Conservation (phyloP, 1,140 invertebrate species). For the Saccostrea cuccullata region DNA sequence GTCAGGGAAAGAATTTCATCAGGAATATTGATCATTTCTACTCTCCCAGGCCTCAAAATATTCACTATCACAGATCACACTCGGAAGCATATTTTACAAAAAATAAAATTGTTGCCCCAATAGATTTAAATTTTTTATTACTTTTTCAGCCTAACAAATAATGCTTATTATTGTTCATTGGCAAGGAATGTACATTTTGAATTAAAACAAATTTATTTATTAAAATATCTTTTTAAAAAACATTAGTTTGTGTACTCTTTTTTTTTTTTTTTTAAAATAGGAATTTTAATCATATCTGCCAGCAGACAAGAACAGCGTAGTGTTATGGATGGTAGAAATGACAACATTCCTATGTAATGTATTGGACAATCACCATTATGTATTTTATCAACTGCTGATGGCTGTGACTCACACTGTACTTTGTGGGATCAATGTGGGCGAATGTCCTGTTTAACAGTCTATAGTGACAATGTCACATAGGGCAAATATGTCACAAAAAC, state of each 20-base stretch:
- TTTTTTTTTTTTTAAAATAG: constrained; percentile 60
- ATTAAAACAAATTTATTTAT: too few relatives aligned
- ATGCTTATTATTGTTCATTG: too few relatives aligned
- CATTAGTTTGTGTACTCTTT: background rate
- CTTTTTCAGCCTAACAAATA: too few relatives aligned
- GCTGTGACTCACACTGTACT: background rate
- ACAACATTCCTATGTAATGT: background rate
- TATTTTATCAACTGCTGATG: background rate
- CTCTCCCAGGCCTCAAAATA: too few relatives aligned
- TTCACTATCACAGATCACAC: too few relatives aligned
- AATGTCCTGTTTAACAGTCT: background rate
- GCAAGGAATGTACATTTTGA: too few relatives aligned
- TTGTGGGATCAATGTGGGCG: background rate
- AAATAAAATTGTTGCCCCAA: too few relatives aligned
- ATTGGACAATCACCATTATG: background rate
- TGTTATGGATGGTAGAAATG: background rate
- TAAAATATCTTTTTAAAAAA: too few relatives aligned
- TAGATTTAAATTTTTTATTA: too few relatives aligned
- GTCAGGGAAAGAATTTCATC: too few relatives aligned
- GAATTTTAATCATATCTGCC: constrained; percentile 73
- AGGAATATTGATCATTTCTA: too few relatives aligned
- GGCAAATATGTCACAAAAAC: background rate
- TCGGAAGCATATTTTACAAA: too few relatives aligned
- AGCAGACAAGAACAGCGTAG: constrained; percentile 65
- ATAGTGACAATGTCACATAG: background rate